These are phyloP conservation scores for Malurus leucopterus DNA, from an alignment of 2,797 vertebrate species.

Conservation along the genomic window DNA sequence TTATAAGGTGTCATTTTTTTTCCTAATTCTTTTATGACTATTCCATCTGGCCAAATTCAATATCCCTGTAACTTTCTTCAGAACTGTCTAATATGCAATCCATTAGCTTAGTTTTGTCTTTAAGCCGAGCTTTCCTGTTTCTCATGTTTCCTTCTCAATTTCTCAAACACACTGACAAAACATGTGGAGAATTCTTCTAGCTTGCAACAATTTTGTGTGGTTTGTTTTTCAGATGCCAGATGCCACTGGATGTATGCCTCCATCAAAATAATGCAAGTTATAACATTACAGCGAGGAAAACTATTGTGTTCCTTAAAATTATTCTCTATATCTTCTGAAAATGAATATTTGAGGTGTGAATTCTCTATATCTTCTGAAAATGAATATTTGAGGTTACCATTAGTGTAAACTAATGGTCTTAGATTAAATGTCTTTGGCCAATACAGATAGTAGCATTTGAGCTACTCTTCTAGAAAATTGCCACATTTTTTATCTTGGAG, in stretches of 20 bases:
- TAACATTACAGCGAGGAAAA: not conserved
- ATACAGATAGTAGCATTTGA: not conserved
- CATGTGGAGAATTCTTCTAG: not conserved
- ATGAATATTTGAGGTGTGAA: not conserved
- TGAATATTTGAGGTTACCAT: not conserved
- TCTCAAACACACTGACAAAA: not conserved
- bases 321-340: not conserved
- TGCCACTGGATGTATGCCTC: not conserved
- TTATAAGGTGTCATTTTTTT: not conserved
- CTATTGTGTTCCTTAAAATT: not conserved
- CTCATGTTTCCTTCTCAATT: not conserved
- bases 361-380: not conserved
- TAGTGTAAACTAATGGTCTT: not conserved
- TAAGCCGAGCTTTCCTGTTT: not conserved
- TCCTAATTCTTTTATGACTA: not conserved
- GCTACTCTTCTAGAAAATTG: not conserved
- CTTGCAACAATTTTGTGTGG: not conserved
- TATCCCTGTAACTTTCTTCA: not conserved
- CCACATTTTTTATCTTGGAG: not conserved
- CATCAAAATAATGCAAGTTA: not conserved
- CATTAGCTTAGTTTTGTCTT: not conserved
- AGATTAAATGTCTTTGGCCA: not conserved
- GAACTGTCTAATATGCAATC: not conserved
- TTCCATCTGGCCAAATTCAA: not conserved
- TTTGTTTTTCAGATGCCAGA: not conserved